Evolutionary conservation across 2,888 invertebrate genomes (phyloP), one percentile per base, ranked within the genome.

Genomic region (Conomelus anceps): DNA sequence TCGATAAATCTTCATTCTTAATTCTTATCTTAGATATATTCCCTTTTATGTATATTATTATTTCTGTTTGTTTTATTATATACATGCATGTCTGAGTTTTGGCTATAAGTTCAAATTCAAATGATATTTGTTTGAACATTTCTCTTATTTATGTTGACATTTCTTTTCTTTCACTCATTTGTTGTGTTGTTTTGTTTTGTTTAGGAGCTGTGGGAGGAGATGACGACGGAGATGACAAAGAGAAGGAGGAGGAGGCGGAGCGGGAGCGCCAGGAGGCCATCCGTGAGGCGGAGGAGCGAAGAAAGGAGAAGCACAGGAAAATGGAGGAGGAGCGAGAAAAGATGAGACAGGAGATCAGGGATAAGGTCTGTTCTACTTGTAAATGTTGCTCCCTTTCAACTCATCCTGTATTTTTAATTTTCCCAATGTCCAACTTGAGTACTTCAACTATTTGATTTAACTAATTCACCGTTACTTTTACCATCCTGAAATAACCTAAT

Each of bases 291-390:
- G 99, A 99, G 94, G 99, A 99, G 92, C 95, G 99, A 93, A 96
- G 99, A 94, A 99, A 99, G 96, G 99, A 99, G 94, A 99, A 99
- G 94, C 99, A 99, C 94, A 96, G 99, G 93, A 99, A 99, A 95
- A 99, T 99, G 99, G 99, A 99, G 94, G 98, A 98, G 93, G 99
- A 99, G 94, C 95, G 99, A 92, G 99, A 99, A 95, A 98, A 98
- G 94, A 99, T 99, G 98, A 96, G 99, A 93, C 99, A 99, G 95
- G 98, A 98, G 94, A 99, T 99, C 94, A 96, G 99, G 94, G 99
- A 99, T 95, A 99, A 99, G 97, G 99, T 99, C 93, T 93, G 95
- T 84, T 41, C 26, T 88, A 26, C 24, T 34, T 84, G n/a, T 13
- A 84, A 26, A n/a, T n/a, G n/a, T n/a, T 26, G 4, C 26, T 26